Base-by-base conservation (phyloP, 2,113 vertebrate species). In the Plotosus lineatus region DNA sequence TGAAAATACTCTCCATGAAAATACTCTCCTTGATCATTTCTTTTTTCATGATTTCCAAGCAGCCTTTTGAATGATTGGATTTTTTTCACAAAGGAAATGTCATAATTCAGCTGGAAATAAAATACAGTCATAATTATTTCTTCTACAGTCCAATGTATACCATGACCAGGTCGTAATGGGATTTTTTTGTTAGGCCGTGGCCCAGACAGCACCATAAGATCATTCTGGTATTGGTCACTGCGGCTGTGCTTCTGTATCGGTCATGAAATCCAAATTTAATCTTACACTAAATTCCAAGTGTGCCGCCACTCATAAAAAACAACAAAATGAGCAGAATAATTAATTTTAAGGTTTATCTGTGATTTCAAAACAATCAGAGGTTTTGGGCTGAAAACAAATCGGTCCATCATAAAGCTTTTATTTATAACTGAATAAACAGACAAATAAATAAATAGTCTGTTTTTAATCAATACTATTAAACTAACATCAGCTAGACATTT, bases 141-240 rank as follows among this genome's bases (percentile, higher is more conserved):
- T 6, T 72, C 7, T 23, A 5, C 4, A 71, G 81, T 44, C 81
- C 80, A 77, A 82, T 56, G 75, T 78, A 75, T 85, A 78, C 84
- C 83, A 86, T 51, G 15, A 21, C 79, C 76, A 33, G 9, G 33
- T 50, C 44, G 77, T 69, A 82, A 78, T 79, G 83, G 56, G 83
- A 60, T 48, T 82, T 69, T 82, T 69, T 83, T 83, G 86, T 85
- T 87, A 77, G 81, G 82, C 78, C 68, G 79, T 79, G 61, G 81
- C 77, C 66, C 46, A 61, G 50, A 77, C 80, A 75, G 75, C 46
- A 42, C 78, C 73, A 91, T 85, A 75, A 77, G 81, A 77, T 78
- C 0, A 6, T 71, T 77, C 77, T 85, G 82, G 87, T 89, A 86
- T 86, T 79, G 71, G 69, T 38, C 44, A 86, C 86, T 86, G 85